Base-by-base conservation (phyloP, 2,113 vertebrate genomes). In the Oenanthe oenanthe region DNA sequence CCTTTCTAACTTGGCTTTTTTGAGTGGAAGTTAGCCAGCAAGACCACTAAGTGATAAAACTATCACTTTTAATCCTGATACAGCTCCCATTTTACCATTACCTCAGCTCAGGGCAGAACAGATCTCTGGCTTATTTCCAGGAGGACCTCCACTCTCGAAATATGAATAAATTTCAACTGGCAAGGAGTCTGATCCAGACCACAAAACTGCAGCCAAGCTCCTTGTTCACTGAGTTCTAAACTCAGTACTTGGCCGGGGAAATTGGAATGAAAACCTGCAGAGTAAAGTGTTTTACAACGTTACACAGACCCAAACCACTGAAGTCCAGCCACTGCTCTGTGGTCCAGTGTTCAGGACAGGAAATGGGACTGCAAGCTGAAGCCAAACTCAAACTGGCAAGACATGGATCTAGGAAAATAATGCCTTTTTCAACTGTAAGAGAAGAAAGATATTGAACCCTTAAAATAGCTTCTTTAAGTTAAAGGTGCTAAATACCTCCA, bases 191-290 rank as follows among this genome's bases (percentile, higher is more conserved):
- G 38, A 22, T 81, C 81, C 78, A 91, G 75, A 86, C 42, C 75
- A 86, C 66, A 67, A 28, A 81, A 29, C 50, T 65, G 60, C 70
- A 94, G 91, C 80, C 74, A 92, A 92, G 13, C 10, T 92, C 42
- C 92, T 81, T 92, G 61, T 58, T 96, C 83, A 63, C 17, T 19
- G 28, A 80, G 15, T 67, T 60, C 72, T 85, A 79, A 77, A 92
- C 38, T 60, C 25, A 51, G 36, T 63, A 45, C 24, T 88, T 94
- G 67, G 88, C 76, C 42, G 65, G 19, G 7, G 8, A 72, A 62
- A 31, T 9, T 76, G 76, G 65, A 88, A 91, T 74, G 47, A 86
- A 95, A 91, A 89, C 34, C 68, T 78, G 68, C 54, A 89, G 73
- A 89, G 38, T 53, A 73, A 92, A 89, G 53, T 67, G 53, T 84